These are phyloP conservation scores for Rhinolophus ferrumequinum DNA, from an alignment of 2,113 vertebrate species.

Conservation along the genomic window DNA sequence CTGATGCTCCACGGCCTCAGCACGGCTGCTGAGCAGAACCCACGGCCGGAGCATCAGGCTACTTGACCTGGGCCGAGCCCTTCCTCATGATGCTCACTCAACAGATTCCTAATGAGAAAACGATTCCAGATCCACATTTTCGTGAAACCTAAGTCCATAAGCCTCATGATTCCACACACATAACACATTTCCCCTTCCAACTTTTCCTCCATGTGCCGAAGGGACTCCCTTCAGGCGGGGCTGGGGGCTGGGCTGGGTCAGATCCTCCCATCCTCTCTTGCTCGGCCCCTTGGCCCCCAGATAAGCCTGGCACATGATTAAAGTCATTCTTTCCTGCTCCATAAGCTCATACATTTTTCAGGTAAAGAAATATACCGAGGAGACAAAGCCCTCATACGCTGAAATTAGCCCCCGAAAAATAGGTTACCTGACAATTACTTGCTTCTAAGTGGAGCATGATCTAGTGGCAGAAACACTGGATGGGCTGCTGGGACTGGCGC, in stretches of 20 bases:
- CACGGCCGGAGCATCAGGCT: constrained; percentile 24
- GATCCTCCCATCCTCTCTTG: not conserved
- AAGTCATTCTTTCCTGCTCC: constrained; percentile 77
- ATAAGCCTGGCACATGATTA: constrained; percentile 56
- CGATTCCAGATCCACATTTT: constrained; percentile 76
- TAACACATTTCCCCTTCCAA: constrained; percentile 65
- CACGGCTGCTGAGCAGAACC: constrained; percentile 68
- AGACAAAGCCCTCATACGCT: constrained; percentile 68
- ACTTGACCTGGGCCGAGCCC: not conserved
- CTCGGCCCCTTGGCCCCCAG: constrained; percentile 48
- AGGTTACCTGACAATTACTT: constrained; percentile 78
- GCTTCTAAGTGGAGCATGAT: constrained; percentile 66
- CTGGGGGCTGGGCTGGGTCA: constrained; percentile 3
- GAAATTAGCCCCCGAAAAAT: constrained; percentile 79
- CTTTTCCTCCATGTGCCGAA: constrained; percentile 19
- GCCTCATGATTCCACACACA: constrained; percentile 70
- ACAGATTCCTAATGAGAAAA: constrained; percentile 77
- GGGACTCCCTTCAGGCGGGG: constrained; percentile 50
- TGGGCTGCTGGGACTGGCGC: not conserved
- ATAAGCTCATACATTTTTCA: constrained; percentile 61
- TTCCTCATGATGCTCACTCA: constrained; percentile 68
- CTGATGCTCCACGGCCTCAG: constrained; percentile 56
- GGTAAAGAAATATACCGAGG: constrained; percentile 51
- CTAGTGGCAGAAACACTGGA: not conserved
- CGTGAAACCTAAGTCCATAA: constrained; percentile 78